Evolutionary conservation across 2,888 invertebrate genomes (phyloP), one percentile per base, ranked within the genome.

Genomic region (Drosophila fulvimacula): DNA sequence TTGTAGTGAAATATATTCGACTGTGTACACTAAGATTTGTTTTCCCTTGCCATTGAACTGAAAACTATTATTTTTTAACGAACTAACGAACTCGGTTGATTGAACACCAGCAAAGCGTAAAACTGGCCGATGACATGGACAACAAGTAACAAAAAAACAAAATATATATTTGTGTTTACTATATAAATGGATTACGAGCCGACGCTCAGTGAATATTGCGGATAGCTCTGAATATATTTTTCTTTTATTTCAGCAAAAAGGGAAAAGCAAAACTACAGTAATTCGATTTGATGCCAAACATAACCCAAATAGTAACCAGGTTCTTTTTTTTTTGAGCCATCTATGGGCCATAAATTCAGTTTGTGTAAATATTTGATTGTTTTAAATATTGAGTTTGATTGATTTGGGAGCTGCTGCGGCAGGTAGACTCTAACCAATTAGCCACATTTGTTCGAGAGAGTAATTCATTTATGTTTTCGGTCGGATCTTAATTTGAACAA

Each of bases 31-130:
- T 46, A 24, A 7, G 15, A 11, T 4, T 15, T 42, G 13, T 36
- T 55, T 62, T 62, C 38, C 38, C 32, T 30, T 49, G 27, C 48
- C 42, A 48, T 52, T 66, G 32, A 60, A 71, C 46, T 73, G 70
- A 57, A 80, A 78, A 71, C 69, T 74, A 84, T 79, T 84, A 75
- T 79, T 77, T 76, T 83, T 79, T 88, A 88, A 88, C 88, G 80
- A 81, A 82, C 77, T 74, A 74, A 74, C 79, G 71, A 76, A 67
- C 73, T 73, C 72, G 67, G 69, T 77, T 84, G 82, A 84, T 87
- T 83, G 82, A 71, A 77, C 75, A 71, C 60, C 73, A 85, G 75
- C 71, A 77, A 73, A 71, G 71, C 73, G 68, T 57, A 51, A 66
- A 70, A 64, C 67, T 46, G 46, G 24, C 21, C 36, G 30, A 36